A percentile compares a stretch with the other conserved stretches of the same genome.
phyloP scores from a whole-genome alignment of 2,888 invertebrate genomes.

The Conops quadrifasciatus region DNA sequence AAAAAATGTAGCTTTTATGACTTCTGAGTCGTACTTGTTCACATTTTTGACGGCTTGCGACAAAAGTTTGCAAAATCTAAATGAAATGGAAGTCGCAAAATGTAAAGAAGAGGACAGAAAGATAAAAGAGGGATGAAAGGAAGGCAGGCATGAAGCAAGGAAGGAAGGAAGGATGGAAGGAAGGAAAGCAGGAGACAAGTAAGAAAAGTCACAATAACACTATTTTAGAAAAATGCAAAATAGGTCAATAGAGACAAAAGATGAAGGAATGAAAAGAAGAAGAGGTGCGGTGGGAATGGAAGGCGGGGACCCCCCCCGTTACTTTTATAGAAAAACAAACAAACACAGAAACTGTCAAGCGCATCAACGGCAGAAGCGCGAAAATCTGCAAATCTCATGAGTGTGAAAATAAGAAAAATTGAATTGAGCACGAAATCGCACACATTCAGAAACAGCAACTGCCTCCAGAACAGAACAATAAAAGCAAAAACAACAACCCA shows the following conservation, averaged over 20 bases:
- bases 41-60: neutral
- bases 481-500: neutral
- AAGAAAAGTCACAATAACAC: no score
- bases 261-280: neutral
- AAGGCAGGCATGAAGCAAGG: neutral
- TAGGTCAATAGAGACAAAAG: no score
- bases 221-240: no score
- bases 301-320: no score
- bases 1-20: no score
- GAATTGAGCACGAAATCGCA: slow-evolving; percentile 24
- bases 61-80: slow-evolving; percentile 5
- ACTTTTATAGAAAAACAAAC: slow-evolving; percentile 39
- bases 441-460: slow-evolving; percentile 12
- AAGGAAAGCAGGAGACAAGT: neutral
- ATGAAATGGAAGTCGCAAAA: slow-evolving; percentile 10
- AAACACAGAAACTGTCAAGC: neutral
- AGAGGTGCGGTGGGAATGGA: no score
- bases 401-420: slow-evolving; percentile 31
- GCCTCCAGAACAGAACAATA: neutral
- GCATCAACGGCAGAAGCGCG: slow-evolving; percentile 10
- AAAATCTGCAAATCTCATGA: slow-evolving; percentile 18
- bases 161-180: neutral
- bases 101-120: neutral
- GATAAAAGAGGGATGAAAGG: neutral
- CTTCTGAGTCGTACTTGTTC: no score